Evolutionary conservation across 1,140 invertebrate genomes (phyloP), one percentile per base, ranked within the genome.

Genomic region (Branchinecta lynchi): DNA sequence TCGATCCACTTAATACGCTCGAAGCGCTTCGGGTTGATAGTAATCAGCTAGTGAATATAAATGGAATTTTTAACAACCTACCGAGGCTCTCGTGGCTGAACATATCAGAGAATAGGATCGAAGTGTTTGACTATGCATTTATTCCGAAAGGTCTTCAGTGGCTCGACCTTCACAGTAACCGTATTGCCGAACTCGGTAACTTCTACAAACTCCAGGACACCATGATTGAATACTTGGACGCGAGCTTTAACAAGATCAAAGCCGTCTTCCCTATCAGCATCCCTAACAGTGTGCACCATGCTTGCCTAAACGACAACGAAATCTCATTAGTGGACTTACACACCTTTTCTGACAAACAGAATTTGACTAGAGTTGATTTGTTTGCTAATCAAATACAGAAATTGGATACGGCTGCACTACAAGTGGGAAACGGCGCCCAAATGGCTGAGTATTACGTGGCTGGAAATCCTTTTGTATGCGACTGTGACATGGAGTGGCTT

Each of bases 311-410:
- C 75, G 87, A 93, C 77, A 95, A 95, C 81, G 79, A 85, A 51
- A 93, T 95, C 72, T 84, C 84, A 32, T 90, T 87, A 79, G 89
- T 95, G 67, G 89, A 92, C 74, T 90, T 90, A 0, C 92, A 93
- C 74, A 89, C 91, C n/a, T 94, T 94, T 78, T 89, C 92, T 79
- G 90, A 91, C 76, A 95, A 94, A 77, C 89, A 89, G 3, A 93
- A 93, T 77, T 78, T 94, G 67, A 92, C 89, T 1, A 81, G 87
- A 67, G 90, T 94, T 2, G 90, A 94, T 78, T 79, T 95, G 51
- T 87, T 87, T 73, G 86, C 87, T 65, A 95, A 95, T 77, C 85
- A 87, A 75, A 86, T 95, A 74, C 86, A 86, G 66, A 89, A 85
- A 73, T 77, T 95, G 65, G 90, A 92, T 74, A 88, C 89, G 12